Conservation (phyloP, 2,797 vertebrate genomes). For the Poeciliopsis turneri region DNA sequence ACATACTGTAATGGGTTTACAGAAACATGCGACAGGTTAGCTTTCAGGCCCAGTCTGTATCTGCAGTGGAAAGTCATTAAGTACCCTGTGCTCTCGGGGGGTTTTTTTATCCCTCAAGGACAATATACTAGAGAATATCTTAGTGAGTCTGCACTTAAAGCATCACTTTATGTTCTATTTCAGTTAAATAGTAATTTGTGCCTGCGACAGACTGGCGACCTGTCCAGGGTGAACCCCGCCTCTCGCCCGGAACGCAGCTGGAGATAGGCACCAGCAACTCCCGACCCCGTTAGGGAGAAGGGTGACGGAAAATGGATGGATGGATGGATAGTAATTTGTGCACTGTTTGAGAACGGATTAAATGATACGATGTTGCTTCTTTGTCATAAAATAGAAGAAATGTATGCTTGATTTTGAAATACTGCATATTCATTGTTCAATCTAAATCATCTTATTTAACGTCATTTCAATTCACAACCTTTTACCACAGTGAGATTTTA, state of each 20-base stretch:
- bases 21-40: slow-evolving; percentile 8
- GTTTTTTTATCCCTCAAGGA: not conserved
- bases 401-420: not conserved
- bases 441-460: not conserved
- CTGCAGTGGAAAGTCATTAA: not conserved
- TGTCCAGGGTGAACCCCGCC: too few species aligned
- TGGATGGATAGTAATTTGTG: not conserved
- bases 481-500: not conserved
- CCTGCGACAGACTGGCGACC: too few species aligned
- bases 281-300: too few species aligned
- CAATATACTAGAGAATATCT: not conserved
- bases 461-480: not conserved
- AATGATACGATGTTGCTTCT: not conserved
- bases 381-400: not conserved
- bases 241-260: too few species aligned
- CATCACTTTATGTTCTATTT: not conserved
- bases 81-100: not conserved
- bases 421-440: not conserved
- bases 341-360: not conserved
- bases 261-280: too few species aligned
- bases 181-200: not conserved
- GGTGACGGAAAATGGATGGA: too few species aligned
- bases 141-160: not conserved
- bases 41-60: not conserved
- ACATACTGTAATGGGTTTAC: slow-evolving; percentile 27